Base-by-base conservation (phyloP, 2,113 vertebrate genomes). In the Tursiops truncatus region DNA sequence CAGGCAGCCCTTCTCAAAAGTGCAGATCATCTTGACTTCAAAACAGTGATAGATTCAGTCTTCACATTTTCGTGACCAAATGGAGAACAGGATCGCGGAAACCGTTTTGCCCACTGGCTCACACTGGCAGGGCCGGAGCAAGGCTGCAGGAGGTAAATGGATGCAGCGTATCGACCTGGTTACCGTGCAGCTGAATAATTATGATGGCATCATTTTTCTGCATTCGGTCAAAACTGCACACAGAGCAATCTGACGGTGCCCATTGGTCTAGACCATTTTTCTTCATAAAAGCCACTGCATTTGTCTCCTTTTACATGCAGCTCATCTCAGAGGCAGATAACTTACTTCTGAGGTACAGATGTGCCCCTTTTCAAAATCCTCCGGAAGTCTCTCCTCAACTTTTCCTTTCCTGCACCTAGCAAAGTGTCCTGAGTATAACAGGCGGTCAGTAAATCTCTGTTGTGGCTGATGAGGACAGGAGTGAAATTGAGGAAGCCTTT, bases 401-500 rank as follows among this genome's bases (percentile, higher is more conserved):
- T 87, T 92, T 91, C 60, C n/a, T 73, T 74, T 25, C 65, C 25
- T 1, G 67, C 38, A 87, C 73, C 63, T 68, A 15, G 53, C 73
- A 38, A n/a, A 90, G 65, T 31, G 70, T 65, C 94, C 95, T 65
- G 90, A 53, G 0, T 26, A 1, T 26, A 79, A 73, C 36, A 71
- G 90, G 8, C 92, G 80, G 77, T 70, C 89, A 56, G 1, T 91
- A 93, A 93, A 33, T 82, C 83, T 33, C n/a, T 82, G 60, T n/a
- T 38, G 91, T 85, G 79, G 80, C 67, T 56, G 93, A 47, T 65
- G 93, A 25, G 65, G 89, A 74, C 17, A n/a, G 76, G 80, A 95
- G 90, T 33, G 95, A 73, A 53, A 79, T 21, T 25, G 95, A 97
- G 94, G 77, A 74, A 81, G 38, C 11, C 88, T 97, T 97, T 93